Conservation (phyloP, 2,888 invertebrate species). For the Stictocephala bisonia region DNA sequence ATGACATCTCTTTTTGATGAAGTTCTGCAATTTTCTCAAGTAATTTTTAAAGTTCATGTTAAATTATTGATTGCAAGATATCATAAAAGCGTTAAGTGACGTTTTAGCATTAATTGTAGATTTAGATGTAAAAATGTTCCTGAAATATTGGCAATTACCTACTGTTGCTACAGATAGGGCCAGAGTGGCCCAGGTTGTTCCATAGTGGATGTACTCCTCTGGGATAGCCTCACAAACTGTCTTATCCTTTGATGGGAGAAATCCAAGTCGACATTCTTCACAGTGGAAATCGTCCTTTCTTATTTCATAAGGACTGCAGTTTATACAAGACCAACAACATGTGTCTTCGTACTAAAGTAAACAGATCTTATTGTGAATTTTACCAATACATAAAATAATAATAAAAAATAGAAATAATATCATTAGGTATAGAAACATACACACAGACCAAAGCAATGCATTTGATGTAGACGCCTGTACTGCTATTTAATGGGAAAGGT, state of each 20-base stretch:
- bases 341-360: slow-evolving; percentile 63
- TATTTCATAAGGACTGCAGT: slow-evolving; percentile 66
- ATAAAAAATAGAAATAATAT: background rate
- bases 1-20: too few relatives aligned
- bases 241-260: slow-evolving; percentile 62
- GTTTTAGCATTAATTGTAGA: too few relatives aligned
- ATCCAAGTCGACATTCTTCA: slow-evolving; percentile 65
- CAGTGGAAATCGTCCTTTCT: slow-evolving; percentile 65
- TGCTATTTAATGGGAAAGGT: too few relatives aligned
- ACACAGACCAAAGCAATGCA: too few relatives aligned
- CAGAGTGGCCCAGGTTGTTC: slow-evolving; percentile 66
- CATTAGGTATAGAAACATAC: too few relatives aligned
- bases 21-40: too few relatives aligned
- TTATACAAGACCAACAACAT: slow-evolving; percentile 69
- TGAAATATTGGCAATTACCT: slow-evolving; percentile 52
- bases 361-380: background rate
- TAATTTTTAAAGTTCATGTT: too few relatives aligned
- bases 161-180: slow-evolving; percentile 65
- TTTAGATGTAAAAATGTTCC: too few relatives aligned
- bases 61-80: too few relatives aligned
- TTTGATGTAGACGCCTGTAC: too few relatives aligned
- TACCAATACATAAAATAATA: too few relatives aligned
- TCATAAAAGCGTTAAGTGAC: too few relatives aligned
- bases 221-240: slow-evolving; percentile 65
- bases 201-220: slow-evolving; percentile 66